These are phyloP conservation scores for Mesocricetus auratus DNA, from an alignment of 2,113 vertebrate genomes.

Conservation along the genomic window DNA sequence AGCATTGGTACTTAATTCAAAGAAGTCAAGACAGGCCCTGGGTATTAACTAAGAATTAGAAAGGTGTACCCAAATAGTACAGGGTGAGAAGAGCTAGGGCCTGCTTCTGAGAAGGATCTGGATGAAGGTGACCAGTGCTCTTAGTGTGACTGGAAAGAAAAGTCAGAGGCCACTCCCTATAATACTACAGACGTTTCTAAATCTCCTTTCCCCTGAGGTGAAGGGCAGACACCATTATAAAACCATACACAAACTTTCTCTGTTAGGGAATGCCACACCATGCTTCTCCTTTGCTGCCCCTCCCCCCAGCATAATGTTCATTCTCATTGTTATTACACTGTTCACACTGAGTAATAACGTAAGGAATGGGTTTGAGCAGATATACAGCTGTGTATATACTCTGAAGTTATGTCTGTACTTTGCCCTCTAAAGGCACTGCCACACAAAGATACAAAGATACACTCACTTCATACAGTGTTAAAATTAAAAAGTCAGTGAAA, in stretches of 20 bases:
- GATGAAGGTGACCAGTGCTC: background rate
- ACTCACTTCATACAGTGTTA: constrained; percentile 39
- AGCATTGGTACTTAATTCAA: background rate
- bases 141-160: constrained; percentile 25
- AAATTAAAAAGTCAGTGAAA: background rate
- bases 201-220: background rate
- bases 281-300: too few relatives aligned
- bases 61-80: background rate
- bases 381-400: background rate
- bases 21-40: background rate
- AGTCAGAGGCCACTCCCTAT: background rate
- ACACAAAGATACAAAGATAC: constrained; percentile 8
- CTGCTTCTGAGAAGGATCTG: background rate
- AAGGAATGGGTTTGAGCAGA: background rate
- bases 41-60: background rate
- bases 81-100: background rate
- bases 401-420: background rate
- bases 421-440: constrained; percentile 1
- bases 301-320: background rate
- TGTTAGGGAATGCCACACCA: background rate
- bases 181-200: background rate
- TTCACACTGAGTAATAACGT: constrained; percentile 8
- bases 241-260: background rate
- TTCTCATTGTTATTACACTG: background rate
- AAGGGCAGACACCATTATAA: background rate